Evolutionary conservation across 2,888 invertebrate species (phyloP).

Genomic region (Leptura quadrifasciata): DNA sequence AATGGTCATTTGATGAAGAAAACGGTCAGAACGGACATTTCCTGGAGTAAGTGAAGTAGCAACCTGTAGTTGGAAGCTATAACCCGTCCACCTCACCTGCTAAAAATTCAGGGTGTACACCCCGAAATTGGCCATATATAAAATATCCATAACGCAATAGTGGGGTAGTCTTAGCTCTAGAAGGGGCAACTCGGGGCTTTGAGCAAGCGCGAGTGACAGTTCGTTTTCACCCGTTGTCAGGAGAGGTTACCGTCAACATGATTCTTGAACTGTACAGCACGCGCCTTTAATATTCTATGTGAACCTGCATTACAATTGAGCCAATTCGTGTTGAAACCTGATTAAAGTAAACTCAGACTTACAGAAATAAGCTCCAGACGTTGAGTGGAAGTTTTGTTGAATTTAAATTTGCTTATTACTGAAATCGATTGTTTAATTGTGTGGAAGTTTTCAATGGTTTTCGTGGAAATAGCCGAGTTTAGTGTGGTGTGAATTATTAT

Average conservation of each 20-base stretch:
- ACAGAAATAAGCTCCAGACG: slow-evolving; percentile 6
- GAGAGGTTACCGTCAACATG: slow-evolving; percentile 39
- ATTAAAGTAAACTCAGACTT: slow-evolving; percentile 18
- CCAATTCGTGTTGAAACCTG: slow-evolving; percentile 20
- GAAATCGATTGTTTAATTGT: slow-evolving; percentile 39
- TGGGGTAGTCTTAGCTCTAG: slow-evolving; percentile 45
- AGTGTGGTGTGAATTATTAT: slow-evolving; percentile 40
- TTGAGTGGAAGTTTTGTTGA: slow-evolving; percentile 16
- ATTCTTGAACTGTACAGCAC: slow-evolving; percentile 14
- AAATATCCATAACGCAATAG: slow-evolving; percentile 46
- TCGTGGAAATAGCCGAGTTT: slow-evolving; percentile 27
- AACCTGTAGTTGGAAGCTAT: slow-evolving; percentile 28
- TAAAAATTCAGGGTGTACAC: slow-evolving; percentile 44
- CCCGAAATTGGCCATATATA: slow-evolving; percentile 46
- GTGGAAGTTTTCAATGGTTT: slow-evolving; percentile 31
- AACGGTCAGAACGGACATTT: not conserved
- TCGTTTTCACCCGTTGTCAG: slow-evolving; percentile 22
- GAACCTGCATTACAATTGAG: slow-evolving; percentile 12
- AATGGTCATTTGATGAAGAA: not conserved
- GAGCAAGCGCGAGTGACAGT: slow-evolving; percentile 46
- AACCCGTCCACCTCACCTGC: slow-evolving; percentile 25
- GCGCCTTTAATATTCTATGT: slow-evolving; percentile 22
- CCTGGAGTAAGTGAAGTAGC: slow-evolving; percentile 4
- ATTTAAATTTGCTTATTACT: slow-evolving; percentile 14
- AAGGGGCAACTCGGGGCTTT: slow-evolving; percentile 42